Evolutionary conservation across 2,113 vertebrate species (phyloP), one percentile per base, ranked within the genome.

Genomic region (Struthidea cinerea): DNA sequence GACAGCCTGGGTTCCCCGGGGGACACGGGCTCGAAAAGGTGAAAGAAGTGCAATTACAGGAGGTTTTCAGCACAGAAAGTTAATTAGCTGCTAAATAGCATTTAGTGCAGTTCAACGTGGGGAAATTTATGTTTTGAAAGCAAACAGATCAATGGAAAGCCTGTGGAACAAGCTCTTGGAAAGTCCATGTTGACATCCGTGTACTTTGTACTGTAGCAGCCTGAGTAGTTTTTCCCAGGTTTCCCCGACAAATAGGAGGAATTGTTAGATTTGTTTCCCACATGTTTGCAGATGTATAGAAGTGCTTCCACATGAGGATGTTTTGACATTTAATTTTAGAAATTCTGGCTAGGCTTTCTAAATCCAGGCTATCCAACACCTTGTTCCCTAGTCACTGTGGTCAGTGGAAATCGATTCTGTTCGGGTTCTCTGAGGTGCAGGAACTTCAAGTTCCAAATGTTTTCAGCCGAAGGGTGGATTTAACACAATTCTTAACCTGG

Each of bases 31-130:
- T 79, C 84, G 26, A 89, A 95, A 49, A 98, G 90, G 96, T 96
- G 96, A 96, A 94, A 93, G 87, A 97, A 57, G 87, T 79, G 95
- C 98, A 98, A 96, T 98, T 98, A 98, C 94, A 96, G 96, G 94
- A 96, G 94, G 91, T 97, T 98, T 98, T 96, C 96, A 75, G 95
- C 97, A 41, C 73, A 71, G 97, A 97, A 98, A 97, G 97, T 97
- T 98, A 97, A 98, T 98, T 98, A 98, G 97, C 97, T 97, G 96
- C 97, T 98, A 97, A 98, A 97, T 89, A 98, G 98, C 97, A 33
- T 97, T 98, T 98, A 98, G 97, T 94, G 75, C 96, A 70, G 95
- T 94, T 97, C 93, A 78, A 20, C 55, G 37, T 33, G 78, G 89
- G 96, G 96, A 97, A 95, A 90, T 92, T 90, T 93, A 30, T 56